Base-by-base conservation (phyloP, 1,140 invertebrate species). In the Zaprionus kolodkinae region DNA sequence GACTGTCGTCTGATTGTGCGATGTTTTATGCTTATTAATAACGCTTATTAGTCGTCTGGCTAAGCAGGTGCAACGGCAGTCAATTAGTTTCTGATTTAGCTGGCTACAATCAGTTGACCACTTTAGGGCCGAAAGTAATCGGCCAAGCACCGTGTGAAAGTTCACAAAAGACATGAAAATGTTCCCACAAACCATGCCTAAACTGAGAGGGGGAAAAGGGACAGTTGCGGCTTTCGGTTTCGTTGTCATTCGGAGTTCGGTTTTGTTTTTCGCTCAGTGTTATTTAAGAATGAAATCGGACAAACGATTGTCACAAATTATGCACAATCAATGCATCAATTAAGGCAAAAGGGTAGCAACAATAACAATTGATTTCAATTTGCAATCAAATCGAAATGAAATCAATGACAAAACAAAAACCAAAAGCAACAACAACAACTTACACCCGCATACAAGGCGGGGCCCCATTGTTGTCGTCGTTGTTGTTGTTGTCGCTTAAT, bases 311-410 rank as follows among this genome's bases (percentile, higher is more conserved):
- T 76, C 81, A 88, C 85, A 79, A 89, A 88, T 88, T 85, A 89
- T 89, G 81, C 81, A 71, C 85, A 88, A 86, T 86, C 83, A 86
- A 83, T 88, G 79, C 68, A 73, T 78, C 83, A 76, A 66, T 76
- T 72, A 72, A 72, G 72, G 68, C 65, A 69, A 65, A 83, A 67
- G 70, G 84, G 80, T 76, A 76, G 50, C 74, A 65, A 66, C 40
- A 76, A 63, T 73, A 68, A 79, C 86, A 88, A 88, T 88, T 88
- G 85, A 88, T 88, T 88, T 88, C 81, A 88, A 88, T 88, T 88
- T 88, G 85, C 85, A 89, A 89, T 89, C 85, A 72, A 89, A 89
- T 86, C 71, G 81, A 89, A 90, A 89, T 90, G 85, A 89, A 89
- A 89, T 90, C 86, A 90, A 75, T 86, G 81, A 90, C 85, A 86